Evolutionary conservation across 2,888 invertebrate species (phyloP), one percentile per base, ranked within the genome.

Genomic region (Drosophila ochracea): DNA sequence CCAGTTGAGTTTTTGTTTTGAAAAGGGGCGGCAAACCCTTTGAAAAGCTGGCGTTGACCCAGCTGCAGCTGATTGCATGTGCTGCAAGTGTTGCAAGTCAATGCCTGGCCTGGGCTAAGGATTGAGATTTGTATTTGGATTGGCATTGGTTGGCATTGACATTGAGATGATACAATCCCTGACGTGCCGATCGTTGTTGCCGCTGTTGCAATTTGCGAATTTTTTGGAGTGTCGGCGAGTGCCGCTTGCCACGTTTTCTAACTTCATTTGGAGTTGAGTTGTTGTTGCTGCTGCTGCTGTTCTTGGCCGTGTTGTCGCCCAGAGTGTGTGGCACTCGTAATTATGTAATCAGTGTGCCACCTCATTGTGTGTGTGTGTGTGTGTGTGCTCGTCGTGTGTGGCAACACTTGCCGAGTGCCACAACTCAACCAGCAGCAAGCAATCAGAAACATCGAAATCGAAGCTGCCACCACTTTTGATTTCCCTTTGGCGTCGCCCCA

Each of bases 301-400:
- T 74, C 63, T 47, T 55, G 62, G 47, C 47, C 58, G 55, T 41
- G 66, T 61, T 67, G 66, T 70, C 6, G 47, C 47, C 47, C 21
- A 47, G 53, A 68, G 81, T 57, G 75, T 63, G 80, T 69, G 73
- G 79, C 82, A 86, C 82, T 79, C 80, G 88, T 87, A 89, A 84
- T 89, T 84, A 90, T 84, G 73, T 88, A 89, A 90, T 84, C 87
- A 87, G 73, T 89, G 82, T 73, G 89, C 84, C 89, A 35, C 21
- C 58, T 90, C 86, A 85, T 88, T 88, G 85, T 82, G 47, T 39
- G 31, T 31, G 30, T 67, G 43, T 54, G 39, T 39, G 52, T 59
- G 37, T 33, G 19, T 67, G 60, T 68, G 70, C 25, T 47, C 47
- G 25, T 33, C 55, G 21, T 58, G 39, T 64, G 69, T 65, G 64